Conservation (phyloP, 2,113 vertebrate genomes). For the Phalacrocorax brasilianus region DNA sequence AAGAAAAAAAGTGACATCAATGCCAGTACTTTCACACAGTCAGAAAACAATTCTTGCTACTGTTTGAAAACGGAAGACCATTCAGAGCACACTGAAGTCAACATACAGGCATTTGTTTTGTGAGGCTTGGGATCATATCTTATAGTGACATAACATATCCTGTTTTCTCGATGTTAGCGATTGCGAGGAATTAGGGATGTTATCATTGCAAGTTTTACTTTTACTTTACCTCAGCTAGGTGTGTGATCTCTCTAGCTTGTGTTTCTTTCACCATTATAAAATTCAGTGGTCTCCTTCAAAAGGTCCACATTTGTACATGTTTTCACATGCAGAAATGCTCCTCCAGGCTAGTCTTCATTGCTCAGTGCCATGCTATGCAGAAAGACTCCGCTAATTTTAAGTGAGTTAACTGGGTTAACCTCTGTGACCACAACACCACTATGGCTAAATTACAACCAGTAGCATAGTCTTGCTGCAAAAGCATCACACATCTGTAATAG, state of each 20-base stretch:
- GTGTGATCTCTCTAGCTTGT: background rate
- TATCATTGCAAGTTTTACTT: background rate
- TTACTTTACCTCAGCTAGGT: background rate
- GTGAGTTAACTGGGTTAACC: constrained; percentile 54
- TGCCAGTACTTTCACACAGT: background rate
- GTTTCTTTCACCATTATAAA: background rate
- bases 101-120: background rate
- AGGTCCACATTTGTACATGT: background rate
- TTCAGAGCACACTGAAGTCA: background rate
- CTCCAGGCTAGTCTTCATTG: background rate
- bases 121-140: background rate
- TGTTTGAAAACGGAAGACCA: background rate
- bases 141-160: background rate
- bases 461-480: constrained; percentile 1
- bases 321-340: background rate
- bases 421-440: constrained; percentile 42
- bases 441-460: constrained; percentile 41
- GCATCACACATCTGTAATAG: constrained; percentile 6
- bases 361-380: background rate
- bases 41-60: background rate
- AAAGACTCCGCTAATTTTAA: constrained; percentile 36
- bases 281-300: background rate
- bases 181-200: background rate
- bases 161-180: background rate
- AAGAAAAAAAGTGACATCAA: background rate